Evolutionary conservation across 1,140 invertebrate genomes (phyloP).

Genomic region (Leptinotarsa undecemlineata): DNA sequence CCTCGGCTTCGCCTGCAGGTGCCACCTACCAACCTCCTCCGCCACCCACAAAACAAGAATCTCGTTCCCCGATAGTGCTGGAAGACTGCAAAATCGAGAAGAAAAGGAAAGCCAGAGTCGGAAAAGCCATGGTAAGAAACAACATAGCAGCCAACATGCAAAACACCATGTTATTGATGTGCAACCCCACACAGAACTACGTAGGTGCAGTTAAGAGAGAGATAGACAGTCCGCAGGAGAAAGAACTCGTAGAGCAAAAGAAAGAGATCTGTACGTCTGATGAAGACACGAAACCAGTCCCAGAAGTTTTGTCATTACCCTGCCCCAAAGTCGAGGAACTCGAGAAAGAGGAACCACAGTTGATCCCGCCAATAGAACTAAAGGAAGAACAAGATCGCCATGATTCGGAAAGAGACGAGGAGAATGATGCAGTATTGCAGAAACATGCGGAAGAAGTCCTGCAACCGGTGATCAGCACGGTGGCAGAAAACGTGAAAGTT

Average conservation of each 20-base stretch:
- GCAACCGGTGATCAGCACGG: slow-evolving; percentile 48
- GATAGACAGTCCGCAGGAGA: slow-evolving; percentile 53
- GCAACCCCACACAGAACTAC: slow-evolving; percentile 43
- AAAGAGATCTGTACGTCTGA: slow-evolving; percentile 22
- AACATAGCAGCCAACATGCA: slow-evolving; percentile 54
- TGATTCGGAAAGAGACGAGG: slow-evolving; percentile 9
- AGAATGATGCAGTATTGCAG: not conserved
- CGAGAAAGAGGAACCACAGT: slow-evolving; percentile 27
- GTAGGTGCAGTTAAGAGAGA: slow-evolving; percentile 48
- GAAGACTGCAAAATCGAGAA: slow-evolving; percentile 45
- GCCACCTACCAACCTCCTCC: slow-evolving; percentile 46
- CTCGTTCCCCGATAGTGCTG: slow-evolving; percentile 32
- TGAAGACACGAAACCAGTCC: not conserved
- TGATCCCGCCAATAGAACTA: slow-evolving; percentile 4
- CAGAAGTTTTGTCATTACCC: not conserved
- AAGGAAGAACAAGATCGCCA: slow-evolving; percentile 17
- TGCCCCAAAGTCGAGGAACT: slow-evolving; percentile 26
- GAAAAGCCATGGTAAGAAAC: slow-evolving; percentile 69
- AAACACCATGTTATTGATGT: slow-evolving; percentile 56
- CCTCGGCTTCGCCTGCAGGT: slow-evolving; percentile 50
- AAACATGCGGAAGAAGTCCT: slow-evolving; percentile 36
- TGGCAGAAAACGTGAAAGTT: slow-evolving; percentile 54
- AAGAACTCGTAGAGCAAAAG: slow-evolving; percentile 42
- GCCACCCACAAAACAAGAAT: slow-evolving; percentile 49
- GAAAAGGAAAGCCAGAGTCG: slow-evolving; percentile 64